A percentile compares a stretch with the other conserved stretches of the same genome.
Evolutionary conservation across 1,140 invertebrate genomes (phyloP).

Genomic region (Bombus fervidus): DNA sequence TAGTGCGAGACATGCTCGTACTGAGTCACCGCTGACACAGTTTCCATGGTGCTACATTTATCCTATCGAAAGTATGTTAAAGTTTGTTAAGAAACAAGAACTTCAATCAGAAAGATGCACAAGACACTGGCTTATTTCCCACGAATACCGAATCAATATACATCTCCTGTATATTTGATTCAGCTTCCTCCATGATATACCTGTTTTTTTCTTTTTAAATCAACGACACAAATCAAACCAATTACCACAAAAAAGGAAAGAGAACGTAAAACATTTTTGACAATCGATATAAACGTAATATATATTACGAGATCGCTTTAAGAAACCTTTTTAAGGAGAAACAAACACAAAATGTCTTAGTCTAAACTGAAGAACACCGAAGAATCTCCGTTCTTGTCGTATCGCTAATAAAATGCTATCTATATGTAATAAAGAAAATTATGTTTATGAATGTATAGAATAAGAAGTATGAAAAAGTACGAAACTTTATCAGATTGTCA

Average conservation of each 20-base stretch:
- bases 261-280: background rate
- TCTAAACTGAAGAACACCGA: no score
- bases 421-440: no score
- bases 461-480: background rate
- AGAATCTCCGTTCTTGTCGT: no score
- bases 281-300: no score
- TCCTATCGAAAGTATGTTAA: background rate
- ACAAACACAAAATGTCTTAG: no score
- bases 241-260: background rate
- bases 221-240: background rate
- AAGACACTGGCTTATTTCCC: constrained; percentile 43
- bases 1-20: constrained; percentile 46
- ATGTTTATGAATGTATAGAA: background rate
- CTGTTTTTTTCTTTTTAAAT: background rate
- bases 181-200: no score
- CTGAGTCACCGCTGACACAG: constrained; percentile 57
- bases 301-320: no score
- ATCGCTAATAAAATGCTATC: no score
- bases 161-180: background rate
- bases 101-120: constrained; percentile 31
- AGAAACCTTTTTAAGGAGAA: no score
- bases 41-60: constrained; percentile 57
- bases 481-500: constrained; percentile 13
- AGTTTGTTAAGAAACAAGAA: background rate
- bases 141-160: background rate